Percentiles rank a stretch among this genome's conserved stretches.
Conservation (phyloP, 2,113 vertebrate species). For the Bufo gargarizans region DNA sequence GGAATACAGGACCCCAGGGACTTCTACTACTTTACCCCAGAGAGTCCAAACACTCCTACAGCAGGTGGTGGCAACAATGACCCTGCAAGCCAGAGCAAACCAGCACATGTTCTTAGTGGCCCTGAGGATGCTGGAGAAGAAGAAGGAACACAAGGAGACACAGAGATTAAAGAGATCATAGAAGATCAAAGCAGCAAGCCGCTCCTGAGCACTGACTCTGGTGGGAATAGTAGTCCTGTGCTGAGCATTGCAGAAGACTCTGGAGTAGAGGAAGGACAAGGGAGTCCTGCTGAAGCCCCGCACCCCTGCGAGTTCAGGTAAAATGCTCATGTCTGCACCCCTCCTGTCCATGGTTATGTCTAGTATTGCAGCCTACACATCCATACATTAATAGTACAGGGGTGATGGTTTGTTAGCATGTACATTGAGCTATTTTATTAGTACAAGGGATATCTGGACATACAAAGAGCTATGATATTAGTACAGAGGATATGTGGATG, state of each 20-base stretch:
- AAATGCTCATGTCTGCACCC: slow-evolving; percentile 53
- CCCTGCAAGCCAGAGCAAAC: slow-evolving; percentile 88
- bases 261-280: slow-evolving; percentile 76
- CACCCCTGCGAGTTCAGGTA: slow-evolving; percentile 95
- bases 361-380: no score
- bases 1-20: slow-evolving; percentile 81
- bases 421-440: no score
- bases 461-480: no score
- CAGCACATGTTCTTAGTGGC: slow-evolving; percentile 87
- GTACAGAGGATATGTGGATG: no score
- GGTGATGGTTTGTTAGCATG: no score
- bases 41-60: slow-evolving; percentile 88
- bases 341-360: no score
- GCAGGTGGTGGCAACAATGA: slow-evolving; percentile 92
- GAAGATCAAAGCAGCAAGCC: not conserved
- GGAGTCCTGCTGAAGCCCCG: slow-evolving; percentile 77
- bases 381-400: no score
- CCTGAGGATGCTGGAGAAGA: slow-evolving; percentile 78
- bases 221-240: slow-evolving; percentile 68
- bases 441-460: no score
- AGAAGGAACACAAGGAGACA: slow-evolving; percentile 69
- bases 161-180: slow-evolving; percentile 61
- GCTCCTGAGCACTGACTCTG: not conserved
- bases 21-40: slow-evolving; percentile 89
- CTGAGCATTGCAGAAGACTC: slow-evolving; percentile 74